phyloP scores from a whole-genome alignment of 2,888 invertebrate species.

The Podabrus alpinus region DNA sequence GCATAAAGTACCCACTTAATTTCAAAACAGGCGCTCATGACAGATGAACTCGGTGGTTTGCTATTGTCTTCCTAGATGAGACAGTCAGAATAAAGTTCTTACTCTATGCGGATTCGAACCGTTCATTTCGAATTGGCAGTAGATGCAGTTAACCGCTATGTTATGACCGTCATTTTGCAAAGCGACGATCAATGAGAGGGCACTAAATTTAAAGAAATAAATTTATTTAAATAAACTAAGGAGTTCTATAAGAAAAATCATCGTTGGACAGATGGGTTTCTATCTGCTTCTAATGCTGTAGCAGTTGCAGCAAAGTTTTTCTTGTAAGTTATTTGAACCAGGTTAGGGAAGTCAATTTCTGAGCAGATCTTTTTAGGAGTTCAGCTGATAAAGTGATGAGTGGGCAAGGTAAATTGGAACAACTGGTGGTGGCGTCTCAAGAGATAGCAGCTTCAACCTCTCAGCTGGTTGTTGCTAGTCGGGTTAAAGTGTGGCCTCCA shows the following conservation, averaged over 20 bases:
- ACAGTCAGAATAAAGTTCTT: no score
- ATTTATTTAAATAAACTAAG: no score
- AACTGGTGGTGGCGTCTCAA: slow-evolving; percentile 94
- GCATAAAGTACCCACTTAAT: no score
- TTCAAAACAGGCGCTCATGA: no score
- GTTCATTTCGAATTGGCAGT: no score
- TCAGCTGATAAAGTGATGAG: slow-evolving; percentile 92
- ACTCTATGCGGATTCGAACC: no score
- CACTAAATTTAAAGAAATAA: no score
- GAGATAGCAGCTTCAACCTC: slow-evolving; percentile 96
- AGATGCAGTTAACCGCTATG: no score
- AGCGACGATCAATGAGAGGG: no score
- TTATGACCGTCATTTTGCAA: no score
- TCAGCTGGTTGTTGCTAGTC: slow-evolving; percentile 94
- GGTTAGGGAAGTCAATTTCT: slow-evolving; percentile 73
- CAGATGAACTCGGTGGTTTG: no score
- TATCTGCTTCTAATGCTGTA: slow-evolving; percentile 97
- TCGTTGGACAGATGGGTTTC: slow-evolving; percentile 98
- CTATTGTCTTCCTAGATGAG: no score
- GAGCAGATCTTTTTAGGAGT: slow-evolving; percentile 79
- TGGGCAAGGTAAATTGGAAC: slow-evolving; percentile 84
- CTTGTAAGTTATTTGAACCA: slow-evolving; percentile 66
- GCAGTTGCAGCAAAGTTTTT: slow-evolving; percentile 94
- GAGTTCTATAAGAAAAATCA: slow-evolving; percentile 99
- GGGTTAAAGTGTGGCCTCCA: slow-evolving; percentile 91